Base-by-base conservation (phyloP, 2,888 invertebrate genomes). In the Ligdia adustata region DNA sequence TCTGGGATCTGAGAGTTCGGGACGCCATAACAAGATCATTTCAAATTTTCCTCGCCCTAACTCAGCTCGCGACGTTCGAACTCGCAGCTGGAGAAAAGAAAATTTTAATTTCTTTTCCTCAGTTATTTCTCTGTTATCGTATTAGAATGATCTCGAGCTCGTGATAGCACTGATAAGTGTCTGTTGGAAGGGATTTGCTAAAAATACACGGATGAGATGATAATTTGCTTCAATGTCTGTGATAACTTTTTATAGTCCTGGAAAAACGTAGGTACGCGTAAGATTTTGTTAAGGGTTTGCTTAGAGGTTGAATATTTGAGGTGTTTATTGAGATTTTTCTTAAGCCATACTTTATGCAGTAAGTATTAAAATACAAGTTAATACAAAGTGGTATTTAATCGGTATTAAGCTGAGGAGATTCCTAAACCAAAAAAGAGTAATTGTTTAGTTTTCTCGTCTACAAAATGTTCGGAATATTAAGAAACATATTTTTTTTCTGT, bases 11-110 rank as follows among this genome's bases (percentile, higher is more conserved):
- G 56, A 64, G 62, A 65, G 64, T 66, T 65, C 57, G 62, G 53
- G 69, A 63, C 62, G 63, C 64, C 66, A 73, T 69, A 72, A 75
- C 71, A 69, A 67, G 71, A 75, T 73, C 65, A 71, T 71, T 63
- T 65, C 55, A 66, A 69, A 73, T 68, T 67, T 69, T 55, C 60
- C 59, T 57, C 55, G 56, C 60, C 60, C 66, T 50, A 60, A 49
- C 59, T 63, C 60, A 60, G 55, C 64, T 62, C 50, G 52, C 52
- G 57, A 64, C 60, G 51, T 55, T n/a, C 51, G 53, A 52, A 37
- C 53, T 60, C 47, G 41, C 54, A 59, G 43, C 49, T 53, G 34
- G 31, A 43, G 35, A 48, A 51, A 60, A 56, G 49, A 43, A 48
- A 62, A 64, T 52, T 64, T 60, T 61, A 63, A 65, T 66, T 66